Conservation (phyloP, 2,797 vertebrate genomes). For the Avahi laniger region DNA sequence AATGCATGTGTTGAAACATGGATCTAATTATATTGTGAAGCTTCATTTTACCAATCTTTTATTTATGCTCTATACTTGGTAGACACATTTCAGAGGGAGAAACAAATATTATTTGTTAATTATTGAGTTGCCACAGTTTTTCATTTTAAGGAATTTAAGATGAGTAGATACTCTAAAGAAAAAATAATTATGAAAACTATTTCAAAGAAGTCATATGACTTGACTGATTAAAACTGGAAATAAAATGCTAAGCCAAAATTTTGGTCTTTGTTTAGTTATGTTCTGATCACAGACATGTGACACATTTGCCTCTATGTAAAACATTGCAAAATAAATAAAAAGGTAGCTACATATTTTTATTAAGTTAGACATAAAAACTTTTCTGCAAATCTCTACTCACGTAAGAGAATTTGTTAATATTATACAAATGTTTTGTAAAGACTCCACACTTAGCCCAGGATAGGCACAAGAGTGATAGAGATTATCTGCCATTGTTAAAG, state of each 20-base stretch:
- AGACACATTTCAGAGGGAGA: neutral
- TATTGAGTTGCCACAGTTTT: neutral
- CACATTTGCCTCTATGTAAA: conserved; percentile 36
- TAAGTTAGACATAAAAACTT: conserved; percentile 54
- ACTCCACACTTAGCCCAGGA: conserved; percentile 58
- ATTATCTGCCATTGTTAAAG: neutral
- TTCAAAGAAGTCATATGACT: neutral
- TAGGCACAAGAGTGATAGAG: neutral
- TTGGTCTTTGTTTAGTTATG: neutral
- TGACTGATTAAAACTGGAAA: conserved; percentile 20
- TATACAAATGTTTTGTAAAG: conserved; percentile 48
- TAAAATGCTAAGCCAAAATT: neutral
- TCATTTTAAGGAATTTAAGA: neutral
- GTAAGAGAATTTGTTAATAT: conserved; percentile 21
- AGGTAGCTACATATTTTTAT: conserved; percentile 65
- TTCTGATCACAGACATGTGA: conserved; percentile 41
- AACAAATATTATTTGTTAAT: neutral
- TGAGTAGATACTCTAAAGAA: neutral
- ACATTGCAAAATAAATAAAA: conserved; percentile 39
- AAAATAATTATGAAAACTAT: neutral
- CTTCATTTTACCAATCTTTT: neutral
- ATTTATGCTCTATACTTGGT: neutral
- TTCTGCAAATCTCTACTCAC: conserved; percentile 20
- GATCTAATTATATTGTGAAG: neutral
- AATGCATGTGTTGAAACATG: neutral